Percentiles rank a stretch among this genome's conserved stretches.
phyloP scores from a whole-genome alignment of 2,888 invertebrate species.

The Drosophila recens region DNA sequence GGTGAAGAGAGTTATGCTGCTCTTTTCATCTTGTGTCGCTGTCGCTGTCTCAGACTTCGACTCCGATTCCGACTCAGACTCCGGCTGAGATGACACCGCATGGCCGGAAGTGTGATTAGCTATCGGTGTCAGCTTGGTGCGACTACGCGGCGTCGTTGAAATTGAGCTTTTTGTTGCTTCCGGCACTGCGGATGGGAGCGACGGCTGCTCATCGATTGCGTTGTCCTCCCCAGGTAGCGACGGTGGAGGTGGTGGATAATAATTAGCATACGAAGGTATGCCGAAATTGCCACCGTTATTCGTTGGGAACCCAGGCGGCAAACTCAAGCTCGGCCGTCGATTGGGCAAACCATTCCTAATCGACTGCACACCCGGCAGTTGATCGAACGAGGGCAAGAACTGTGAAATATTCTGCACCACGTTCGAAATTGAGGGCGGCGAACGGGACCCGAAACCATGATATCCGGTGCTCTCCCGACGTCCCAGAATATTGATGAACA shows the following conservation, averaged over 20 bases:
- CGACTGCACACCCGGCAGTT: conserved; percentile 84
- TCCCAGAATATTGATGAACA: conserved; percentile 87
- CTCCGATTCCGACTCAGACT: conserved; percentile 18
- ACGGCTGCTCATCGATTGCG: conserved; percentile 34
- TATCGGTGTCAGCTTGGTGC: conserved; percentile 81
- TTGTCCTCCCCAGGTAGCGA: conserved; percentile 17
- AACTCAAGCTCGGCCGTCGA: conserved; percentile 61
- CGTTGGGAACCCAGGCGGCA: conserved; percentile 75
- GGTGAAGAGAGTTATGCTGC: conserved; percentile 49
- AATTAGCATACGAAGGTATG: conserved; percentile 81
- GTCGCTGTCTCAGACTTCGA: neutral
- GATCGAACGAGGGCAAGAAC: conserved; percentile 83
- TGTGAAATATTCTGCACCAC: conserved; percentile 83
- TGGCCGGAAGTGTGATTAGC: conserved; percentile 45
- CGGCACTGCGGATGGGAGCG: conserved; percentile 10
- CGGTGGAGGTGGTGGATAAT: conserved; percentile 67
- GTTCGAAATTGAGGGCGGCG: conserved; percentile 80
- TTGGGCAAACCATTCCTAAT: conserved; percentile 81
- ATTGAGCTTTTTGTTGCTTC: conserved; percentile 21
- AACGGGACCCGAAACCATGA: conserved; percentile 72
- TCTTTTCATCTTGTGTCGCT: conserved; percentile 13
- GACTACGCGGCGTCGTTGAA: conserved; percentile 61
- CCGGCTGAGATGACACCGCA: conserved; percentile 16
- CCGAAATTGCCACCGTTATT: conserved; percentile 46
- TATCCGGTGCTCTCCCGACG: conserved; percentile 61